phyloP scores from a whole-genome alignment of 2,888 invertebrate genomes.

The Apotomis turbidana region DNA sequence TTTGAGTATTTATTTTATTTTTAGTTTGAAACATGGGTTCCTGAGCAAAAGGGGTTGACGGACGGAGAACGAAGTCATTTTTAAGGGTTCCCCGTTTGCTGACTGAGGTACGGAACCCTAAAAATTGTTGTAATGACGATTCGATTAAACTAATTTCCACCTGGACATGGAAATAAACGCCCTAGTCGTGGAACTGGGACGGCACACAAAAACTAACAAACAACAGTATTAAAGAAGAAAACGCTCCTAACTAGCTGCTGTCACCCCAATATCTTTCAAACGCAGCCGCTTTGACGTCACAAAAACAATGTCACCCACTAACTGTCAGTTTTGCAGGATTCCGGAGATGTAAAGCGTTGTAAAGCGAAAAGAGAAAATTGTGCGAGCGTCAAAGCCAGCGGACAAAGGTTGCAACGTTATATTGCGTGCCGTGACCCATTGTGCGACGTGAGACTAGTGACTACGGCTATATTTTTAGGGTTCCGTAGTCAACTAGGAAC shows the following conservation, averaged over 20 bases:
- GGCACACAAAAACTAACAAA: not conserved
- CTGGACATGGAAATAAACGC: no score
- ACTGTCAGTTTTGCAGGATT: constrained; percentile 37
- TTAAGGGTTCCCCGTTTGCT: no score
- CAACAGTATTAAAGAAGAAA: constrained; percentile 6
- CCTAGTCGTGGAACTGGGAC: not conserved
- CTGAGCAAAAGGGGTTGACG: no score
- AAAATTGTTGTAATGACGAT: no score
- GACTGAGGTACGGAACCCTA: no score
- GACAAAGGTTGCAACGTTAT: constrained; percentile 55
- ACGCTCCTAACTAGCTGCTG: constrained; percentile 27
- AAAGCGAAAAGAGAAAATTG: constrained; percentile 57
- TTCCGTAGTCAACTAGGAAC: no score
- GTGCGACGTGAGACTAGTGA: constrained; percentile 42
- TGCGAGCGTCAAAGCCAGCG: constrained; percentile 53
- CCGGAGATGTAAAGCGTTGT: constrained; percentile 29
- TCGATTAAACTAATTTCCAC: no score
- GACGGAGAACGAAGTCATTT: no score
- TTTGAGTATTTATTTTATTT: no score
- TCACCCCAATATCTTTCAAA: constrained; percentile 12
- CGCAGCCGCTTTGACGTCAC: constrained; percentile 20
- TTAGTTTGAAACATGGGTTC: no score
- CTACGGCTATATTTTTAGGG: constrained; percentile 15
- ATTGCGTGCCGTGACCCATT: constrained; percentile 49
- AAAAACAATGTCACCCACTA: constrained; percentile 37